phyloP scores from a whole-genome alignment of 2,797 vertebrate genomes.

The Tinamus major region DNA sequence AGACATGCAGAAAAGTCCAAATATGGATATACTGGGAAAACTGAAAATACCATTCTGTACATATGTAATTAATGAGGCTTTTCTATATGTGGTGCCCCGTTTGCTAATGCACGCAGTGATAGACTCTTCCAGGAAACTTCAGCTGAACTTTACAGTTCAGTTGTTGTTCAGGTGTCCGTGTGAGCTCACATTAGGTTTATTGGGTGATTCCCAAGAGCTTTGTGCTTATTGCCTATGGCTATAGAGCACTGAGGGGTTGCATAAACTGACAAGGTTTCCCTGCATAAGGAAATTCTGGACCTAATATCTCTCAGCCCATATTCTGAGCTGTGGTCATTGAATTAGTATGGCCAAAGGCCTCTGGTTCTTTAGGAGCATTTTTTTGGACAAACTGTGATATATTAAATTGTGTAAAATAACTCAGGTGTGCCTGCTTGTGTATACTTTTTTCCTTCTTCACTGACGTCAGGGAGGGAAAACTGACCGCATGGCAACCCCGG shows the following conservation, averaged over 20 bases:
- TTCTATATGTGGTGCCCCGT: not conserved
- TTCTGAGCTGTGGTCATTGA: not conserved
- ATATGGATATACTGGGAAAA: not conserved
- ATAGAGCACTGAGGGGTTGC: not conserved
- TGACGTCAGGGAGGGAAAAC: not conserved
- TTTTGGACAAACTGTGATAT: not conserved
- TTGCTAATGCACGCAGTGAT: not conserved
- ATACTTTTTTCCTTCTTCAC: not conserved
- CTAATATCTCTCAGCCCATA: not conserved
- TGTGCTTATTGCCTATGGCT: not conserved
- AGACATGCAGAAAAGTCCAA: not conserved
- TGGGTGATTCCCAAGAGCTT: not conserved
- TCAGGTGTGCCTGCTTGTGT: rapidly evolving
- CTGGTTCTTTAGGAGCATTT: not conserved
- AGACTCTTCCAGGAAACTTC: slow-evolving; percentile 2
- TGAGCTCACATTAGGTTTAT: not conserved
- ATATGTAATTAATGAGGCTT: not conserved
- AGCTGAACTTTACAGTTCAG: not conserved
- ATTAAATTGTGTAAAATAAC: not conserved
- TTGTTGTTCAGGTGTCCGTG: not conserved
- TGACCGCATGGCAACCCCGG: not conserved
- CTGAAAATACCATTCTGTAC: not conserved
- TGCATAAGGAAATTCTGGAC: not conserved
- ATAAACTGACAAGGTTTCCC: not conserved
- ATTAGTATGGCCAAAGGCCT: not conserved